These are phyloP conservation scores for Hippocampus guttulatus DNA, from an alignment of 2,113 vertebrate genomes.

Conservation along the genomic window DNA sequence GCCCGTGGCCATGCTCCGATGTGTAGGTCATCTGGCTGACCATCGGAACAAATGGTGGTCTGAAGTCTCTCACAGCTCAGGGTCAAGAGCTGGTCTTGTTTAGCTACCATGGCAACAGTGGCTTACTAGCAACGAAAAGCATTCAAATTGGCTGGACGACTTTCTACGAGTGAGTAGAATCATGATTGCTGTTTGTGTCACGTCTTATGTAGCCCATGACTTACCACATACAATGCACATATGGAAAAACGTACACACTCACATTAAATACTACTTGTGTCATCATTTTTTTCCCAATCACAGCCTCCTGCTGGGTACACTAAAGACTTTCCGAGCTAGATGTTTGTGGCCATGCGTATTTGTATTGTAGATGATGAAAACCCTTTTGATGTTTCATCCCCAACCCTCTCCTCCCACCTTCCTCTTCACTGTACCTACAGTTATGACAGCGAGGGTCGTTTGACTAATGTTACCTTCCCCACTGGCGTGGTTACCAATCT, in stretches of 20 bases:
- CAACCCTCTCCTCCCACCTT: background rate
- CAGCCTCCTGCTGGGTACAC: background rate
- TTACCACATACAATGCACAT: background rate
- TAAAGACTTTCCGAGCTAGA: background rate
- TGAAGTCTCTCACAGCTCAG: constrained; percentile 94
- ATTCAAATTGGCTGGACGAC: constrained; percentile 98
- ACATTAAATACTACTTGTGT: background rate
- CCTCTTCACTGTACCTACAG: constrained; percentile 58
- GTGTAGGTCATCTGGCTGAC: constrained; percentile 90
- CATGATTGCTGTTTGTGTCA: background rate
- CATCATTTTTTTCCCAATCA: background rate
- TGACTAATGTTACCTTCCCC: constrained; percentile 96
- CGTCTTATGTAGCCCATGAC: background rate
- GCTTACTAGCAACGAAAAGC: constrained; percentile 93
- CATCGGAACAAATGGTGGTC: constrained; percentile 92
- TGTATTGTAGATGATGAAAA: background rate
- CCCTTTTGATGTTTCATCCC: background rate
- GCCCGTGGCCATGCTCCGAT: background rate
- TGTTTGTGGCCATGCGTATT: background rate
- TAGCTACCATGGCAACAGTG: constrained; percentile 95
- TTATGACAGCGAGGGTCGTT: constrained; percentile 93
- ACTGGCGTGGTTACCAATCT: constrained; percentile 94
- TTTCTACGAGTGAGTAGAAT: constrained; percentile 89
- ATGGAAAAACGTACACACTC: background rate
- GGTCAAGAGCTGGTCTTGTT: constrained; percentile 92